These are phyloP conservation scores for Thunnus albacares DNA, from an alignment of 2,797 vertebrate species.

Conservation along the genomic window DNA sequence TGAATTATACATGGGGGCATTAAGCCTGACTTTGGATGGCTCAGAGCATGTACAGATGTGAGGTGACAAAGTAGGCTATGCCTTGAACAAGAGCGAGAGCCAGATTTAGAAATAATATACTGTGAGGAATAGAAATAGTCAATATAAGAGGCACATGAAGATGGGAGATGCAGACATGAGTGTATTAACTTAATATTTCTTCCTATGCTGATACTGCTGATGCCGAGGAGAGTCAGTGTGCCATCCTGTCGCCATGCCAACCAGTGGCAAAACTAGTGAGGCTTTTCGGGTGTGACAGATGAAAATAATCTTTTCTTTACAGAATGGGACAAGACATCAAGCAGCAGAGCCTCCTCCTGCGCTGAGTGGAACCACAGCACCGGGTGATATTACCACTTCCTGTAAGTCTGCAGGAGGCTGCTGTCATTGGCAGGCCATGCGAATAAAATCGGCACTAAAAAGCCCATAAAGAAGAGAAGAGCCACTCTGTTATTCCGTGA, in stretches of 20 bases:
- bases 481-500: constrained; percentile 44
- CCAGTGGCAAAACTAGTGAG: constrained; percentile 51
- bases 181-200: constrained; percentile 52
- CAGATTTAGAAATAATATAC: constrained; percentile 50
- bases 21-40: constrained; percentile 61
- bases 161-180: constrained; percentile 31
- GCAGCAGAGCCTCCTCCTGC: constrained; percentile 63
- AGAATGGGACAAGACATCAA: constrained; percentile 66
- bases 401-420: constrained; percentile 64
- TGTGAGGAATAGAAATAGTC: constrained; percentile 20
- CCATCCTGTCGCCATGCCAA: constrained; percentile 73
- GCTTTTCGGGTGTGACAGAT: constrained; percentile 60
- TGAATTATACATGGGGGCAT: constrained; percentile 79
- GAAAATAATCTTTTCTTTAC: constrained; percentile 70
- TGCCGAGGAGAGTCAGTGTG: constrained; percentile 21
- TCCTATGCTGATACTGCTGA: constrained; percentile 25
- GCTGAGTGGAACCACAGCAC: constrained; percentile 59
- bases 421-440: constrained; percentile 71
- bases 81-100: constrained; percentile 37
- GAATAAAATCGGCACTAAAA: constrained; percentile 73
- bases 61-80: constrained; percentile 59
- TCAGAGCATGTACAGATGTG: constrained; percentile 54
- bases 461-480: constrained; percentile 66
- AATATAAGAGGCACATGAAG: constrained; percentile 22
- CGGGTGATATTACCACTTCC: constrained; percentile 71